These are phyloP conservation scores for Paramuricea clavata DNA, from an alignment of 92 coral and sea anemone genomes.

Conservation along the genomic window DNA sequence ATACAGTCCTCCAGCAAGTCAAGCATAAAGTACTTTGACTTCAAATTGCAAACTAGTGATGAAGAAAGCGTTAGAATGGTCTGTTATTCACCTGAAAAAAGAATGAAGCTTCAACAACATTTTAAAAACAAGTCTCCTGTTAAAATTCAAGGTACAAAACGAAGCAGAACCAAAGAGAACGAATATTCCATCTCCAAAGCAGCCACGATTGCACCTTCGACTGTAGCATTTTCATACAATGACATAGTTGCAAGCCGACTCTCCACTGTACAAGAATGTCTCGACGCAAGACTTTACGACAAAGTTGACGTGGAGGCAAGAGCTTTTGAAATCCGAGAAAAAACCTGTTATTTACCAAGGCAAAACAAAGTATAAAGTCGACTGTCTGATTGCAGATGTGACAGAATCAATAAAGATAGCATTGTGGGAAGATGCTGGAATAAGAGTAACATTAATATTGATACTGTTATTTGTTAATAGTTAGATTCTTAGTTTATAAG, in stretches of 20 bases:
- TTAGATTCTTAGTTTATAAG: too few species aligned
- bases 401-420: too few species aligned
- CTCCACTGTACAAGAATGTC: constrained; percentile 12
- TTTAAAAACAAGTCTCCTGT: constrained; percentile 41
- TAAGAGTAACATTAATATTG: too few species aligned
- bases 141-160: constrained; percentile 35
- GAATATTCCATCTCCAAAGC: constrained; percentile 12
- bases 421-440: too few species aligned
- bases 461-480: too few species aligned
- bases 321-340: neutral
- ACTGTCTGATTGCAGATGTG: too few species aligned
- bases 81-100: constrained; percentile 44
- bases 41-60: constrained; percentile 28
- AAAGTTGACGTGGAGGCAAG: neutral
- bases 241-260: constrained; percentile 23
- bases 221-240: constrained; percentile 10
- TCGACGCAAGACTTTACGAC: constrained; percentile 22
- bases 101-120: constrained; percentile 33
- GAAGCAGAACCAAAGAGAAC: neutral
- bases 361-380: neutral
- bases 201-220: constrained; percentile 33
- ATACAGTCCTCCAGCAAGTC: constrained; percentile 15
- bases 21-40: constrained; percentile 39
- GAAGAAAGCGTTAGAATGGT: constrained; percentile 7
- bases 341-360: neutral